Evolutionary conservation across 2,888 invertebrate species (phyloP), one percentile per base, ranked within the genome.

Genomic region (Acleris emargana): DNA sequence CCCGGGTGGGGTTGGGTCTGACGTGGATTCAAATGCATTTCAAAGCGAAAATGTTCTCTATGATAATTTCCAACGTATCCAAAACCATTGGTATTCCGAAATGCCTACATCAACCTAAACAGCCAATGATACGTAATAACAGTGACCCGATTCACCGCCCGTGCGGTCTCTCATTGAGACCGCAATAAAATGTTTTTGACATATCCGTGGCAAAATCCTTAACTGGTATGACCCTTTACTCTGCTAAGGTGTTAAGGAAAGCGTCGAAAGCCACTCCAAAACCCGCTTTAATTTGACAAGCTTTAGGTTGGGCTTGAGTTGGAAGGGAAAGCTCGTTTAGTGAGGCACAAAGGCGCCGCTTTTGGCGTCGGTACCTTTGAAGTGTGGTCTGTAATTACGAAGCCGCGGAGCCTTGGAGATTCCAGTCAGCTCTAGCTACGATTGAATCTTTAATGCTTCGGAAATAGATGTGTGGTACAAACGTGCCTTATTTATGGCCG

Each of bases 131-230:
- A 68, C 74, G 78, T 80, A 81, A 80, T 75, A 82, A 79, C 78
- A 81, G 81, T 84, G 86, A 84, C 86, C 88, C 84, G 86, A 87
- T 87, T 88, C 83, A 74, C 84, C 71, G 78, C 83, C 82, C 85
- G 88, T 87, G 90, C 79, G 90, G 89, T 90, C 89, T 68, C 80
- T 84, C 89, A 89, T 92, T 91, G 91, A 89, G 86, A 80, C 76
- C 78, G 85, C 86, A 87, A 92, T 93, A 92, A 93, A 91, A 90
- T 86, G 89, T 91, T 93, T 89, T 93, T 93, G 93, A 93, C 93
- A 90, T 87, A 89, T 90, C 92, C 91, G 87, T 91, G 93, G 92
- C 93, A 93, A 91, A 92, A 93, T 88, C 91, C 89, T 88, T 89
- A 89, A 90, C 91, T 86, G 89, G 91, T 91, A 91, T 84, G 87